Conservation (phyloP, 2,113 vertebrate species). For the Raja brachyura region DNA sequence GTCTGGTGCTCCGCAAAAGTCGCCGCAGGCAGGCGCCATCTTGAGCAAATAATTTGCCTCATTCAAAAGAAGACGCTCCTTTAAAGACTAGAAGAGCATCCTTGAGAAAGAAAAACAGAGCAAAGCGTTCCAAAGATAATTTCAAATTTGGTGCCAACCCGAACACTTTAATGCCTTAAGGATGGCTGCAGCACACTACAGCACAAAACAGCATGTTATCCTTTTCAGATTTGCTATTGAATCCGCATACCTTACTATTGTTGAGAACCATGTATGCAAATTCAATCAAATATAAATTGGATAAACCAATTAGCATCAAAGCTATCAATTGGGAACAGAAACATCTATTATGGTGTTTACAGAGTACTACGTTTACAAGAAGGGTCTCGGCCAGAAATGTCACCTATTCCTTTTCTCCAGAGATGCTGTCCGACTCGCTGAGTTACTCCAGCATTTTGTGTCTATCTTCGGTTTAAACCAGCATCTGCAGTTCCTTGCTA, state of each 20-base stretch:
- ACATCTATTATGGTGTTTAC: background rate
- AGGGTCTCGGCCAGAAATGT: no score
- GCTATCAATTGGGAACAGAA: background rate
- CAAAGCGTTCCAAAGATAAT: background rate
- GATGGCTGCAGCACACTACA: background rate
- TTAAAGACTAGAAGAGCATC: background rate
- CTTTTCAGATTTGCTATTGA: background rate
- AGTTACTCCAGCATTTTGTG: no score
- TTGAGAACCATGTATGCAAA: background rate
- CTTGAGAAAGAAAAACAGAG: background rate
- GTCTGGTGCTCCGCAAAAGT: no score
- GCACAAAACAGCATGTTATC: background rate
- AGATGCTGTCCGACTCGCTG: no score
- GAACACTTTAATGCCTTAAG: background rate
- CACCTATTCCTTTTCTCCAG: no score
- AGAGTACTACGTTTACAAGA: no score
- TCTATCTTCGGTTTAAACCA: no score
- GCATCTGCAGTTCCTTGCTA: no score
- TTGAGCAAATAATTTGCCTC: background rate
- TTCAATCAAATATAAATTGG: background rate
- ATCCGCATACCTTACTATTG: background rate
- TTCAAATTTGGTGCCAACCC: background rate
- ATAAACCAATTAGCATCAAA: background rate
- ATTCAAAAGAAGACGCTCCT: background rate
- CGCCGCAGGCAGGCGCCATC: no score